Conservation (phyloP, 2,888 invertebrate genomes). For the Phymatocera aterrima region DNA sequence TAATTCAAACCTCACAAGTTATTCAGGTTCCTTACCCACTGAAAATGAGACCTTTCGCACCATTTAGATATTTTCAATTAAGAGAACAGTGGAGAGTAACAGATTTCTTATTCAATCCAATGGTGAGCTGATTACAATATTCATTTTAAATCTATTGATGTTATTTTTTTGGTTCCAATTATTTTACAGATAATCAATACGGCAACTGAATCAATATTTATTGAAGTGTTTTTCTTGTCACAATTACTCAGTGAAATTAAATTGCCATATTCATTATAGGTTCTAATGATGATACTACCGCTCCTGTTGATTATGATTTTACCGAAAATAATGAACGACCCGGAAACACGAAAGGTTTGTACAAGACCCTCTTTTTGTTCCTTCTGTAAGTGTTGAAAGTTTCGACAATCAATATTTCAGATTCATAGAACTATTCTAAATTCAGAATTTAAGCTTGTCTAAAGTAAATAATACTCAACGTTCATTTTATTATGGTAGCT, state of each 20-base stretch:
- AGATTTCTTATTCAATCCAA: conserved; percentile 97
- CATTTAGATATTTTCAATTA: conserved; percentile 92
- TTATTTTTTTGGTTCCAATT: too few relatives aligned
- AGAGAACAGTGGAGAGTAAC: conserved; percentile 98
- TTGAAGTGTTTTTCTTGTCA: not conserved
- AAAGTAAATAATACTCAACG: too few relatives aligned
- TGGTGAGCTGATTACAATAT: conserved; percentile 74
- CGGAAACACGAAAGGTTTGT: conserved; percentile 92
- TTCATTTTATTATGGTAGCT: too few relatives aligned
- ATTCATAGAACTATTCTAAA: too few relatives aligned
- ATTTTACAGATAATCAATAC: not conserved
- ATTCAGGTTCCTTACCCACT: conserved; percentile 95
- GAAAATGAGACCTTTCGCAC: conserved; percentile 88
- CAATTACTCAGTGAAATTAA: conserved; percentile 14
- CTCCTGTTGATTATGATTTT: conserved; percentile 92
- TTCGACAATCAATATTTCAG: conserved; percentile 32
- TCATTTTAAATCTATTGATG: not conserved
- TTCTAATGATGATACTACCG: conserved; percentile 97
- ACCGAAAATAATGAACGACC: conserved; percentile 98
- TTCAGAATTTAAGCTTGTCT: too few relatives aligned
- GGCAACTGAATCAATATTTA: conserved; percentile 9
- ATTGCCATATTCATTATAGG: conserved; percentile 70
- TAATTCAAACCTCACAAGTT: conserved; percentile 93
- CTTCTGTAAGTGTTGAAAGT: too few relatives aligned
- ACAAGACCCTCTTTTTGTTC: not conserved